These are phyloP conservation scores for Yponomeuta malinellus DNA, from an alignment of 2,888 invertebrate species.

Conservation along the genomic window DNA sequence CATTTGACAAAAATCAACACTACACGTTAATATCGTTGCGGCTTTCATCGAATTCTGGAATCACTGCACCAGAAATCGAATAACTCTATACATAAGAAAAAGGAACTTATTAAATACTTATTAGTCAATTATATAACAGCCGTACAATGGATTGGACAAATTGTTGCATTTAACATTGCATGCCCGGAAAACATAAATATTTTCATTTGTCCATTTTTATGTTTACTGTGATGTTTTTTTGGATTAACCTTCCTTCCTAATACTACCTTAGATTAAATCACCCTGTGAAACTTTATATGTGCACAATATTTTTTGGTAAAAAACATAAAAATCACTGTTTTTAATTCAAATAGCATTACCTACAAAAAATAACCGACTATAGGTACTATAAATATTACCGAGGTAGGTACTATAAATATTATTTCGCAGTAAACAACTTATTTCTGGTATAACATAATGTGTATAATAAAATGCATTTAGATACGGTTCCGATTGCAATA, in stretches of 20 bases:
- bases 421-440: neutral
- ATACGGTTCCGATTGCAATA: neutral
- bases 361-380: neutral
- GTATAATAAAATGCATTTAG: neutral
- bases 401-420: neutral
- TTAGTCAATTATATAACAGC: no score
- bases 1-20: neutral
- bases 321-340: neutral
- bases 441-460: neutral
- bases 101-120: no score
- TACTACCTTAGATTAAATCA: conserved; percentile 70
- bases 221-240: neutral
- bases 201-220: neutral
- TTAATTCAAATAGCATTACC: neutral
- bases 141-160: no score
- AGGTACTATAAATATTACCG: neutral
- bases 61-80: no score
- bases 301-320: conserved; percentile 27
- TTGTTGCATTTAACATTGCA: neutral
- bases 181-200: neutral
- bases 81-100: no score
- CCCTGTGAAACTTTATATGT: conserved; percentile 60
- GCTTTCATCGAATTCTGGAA: no score
- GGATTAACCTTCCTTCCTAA: conserved; percentile 36
- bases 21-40: no score